Evolutionary conservation across 2,113 vertebrate species (phyloP).

Genomic region (Hypanus sabinus): DNA sequence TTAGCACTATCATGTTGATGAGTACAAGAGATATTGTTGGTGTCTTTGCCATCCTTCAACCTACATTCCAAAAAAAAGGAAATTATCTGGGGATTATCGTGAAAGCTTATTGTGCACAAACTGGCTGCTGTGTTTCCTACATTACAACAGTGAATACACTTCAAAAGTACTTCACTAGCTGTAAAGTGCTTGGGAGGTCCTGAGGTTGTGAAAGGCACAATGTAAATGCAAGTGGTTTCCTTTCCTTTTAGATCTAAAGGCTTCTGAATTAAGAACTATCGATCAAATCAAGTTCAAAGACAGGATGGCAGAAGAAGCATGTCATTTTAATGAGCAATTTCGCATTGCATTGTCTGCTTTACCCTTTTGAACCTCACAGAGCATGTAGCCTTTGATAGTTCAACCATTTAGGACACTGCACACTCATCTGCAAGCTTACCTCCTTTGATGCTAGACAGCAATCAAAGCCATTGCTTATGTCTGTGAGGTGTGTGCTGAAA

Average conservation of each 20-base stretch:
- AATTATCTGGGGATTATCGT: not conserved
- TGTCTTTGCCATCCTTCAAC: not conserved
- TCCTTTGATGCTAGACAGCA: conserved; percentile 13
- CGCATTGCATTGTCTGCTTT: conserved; percentile 22
- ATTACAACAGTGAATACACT: not conserved
- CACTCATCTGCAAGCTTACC: not conserved
- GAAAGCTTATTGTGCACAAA: not conserved
- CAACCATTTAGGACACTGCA: not conserved
- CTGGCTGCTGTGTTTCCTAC: not conserved
- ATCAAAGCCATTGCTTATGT: not conserved
- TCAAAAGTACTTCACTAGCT: not conserved
- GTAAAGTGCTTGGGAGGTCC: not conserved
- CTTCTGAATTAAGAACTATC: not conserved
- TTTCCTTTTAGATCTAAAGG: not conserved
- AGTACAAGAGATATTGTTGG: not conserved
- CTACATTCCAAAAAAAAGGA: not conserved
- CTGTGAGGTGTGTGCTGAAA: not conserved
- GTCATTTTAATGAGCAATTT: conserved; percentile 20
- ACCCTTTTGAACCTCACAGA: conserved; percentile 18
- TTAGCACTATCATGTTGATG: not conserved
- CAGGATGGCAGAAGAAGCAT: not conserved
- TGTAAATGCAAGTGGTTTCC: not conserved
- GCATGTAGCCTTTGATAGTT: conserved; percentile 6
- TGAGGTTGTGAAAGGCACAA: not conserved
- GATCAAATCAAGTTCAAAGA: conserved; percentile 19